Evolutionary conservation across 1,140 invertebrate species (phyloP), one percentile per base, ranked within the genome.

Genomic region (Littorina saxatilis): DNA sequence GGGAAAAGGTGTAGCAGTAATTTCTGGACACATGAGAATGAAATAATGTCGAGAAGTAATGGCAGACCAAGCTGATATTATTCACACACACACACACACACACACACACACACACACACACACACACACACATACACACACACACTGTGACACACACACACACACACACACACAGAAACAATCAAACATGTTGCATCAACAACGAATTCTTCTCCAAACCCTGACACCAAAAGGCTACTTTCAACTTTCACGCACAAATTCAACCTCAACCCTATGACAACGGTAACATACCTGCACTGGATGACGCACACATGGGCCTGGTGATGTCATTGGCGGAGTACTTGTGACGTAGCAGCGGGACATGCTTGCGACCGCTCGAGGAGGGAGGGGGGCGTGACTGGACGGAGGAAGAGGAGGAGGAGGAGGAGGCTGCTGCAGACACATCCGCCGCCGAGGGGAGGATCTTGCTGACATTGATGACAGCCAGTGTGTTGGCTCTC

Each of bases 81-180:
- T 47, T 9, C 43, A 47, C 43, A 47, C 43, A 47, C 43, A 47
- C 43, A 47, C 58, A 73, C 68, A 70, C 37, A 72, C 68, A 72
- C 58, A 61, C 58, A 61, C 58, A 61, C 58, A 61, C 58, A 61
- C 58, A 32, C 32, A 68, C 32, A 68, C 32, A 68, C 32, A 68
- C 32, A 68, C 32, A 68, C 32, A 68, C 27, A 37, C 63, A 61
- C 58, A 61, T 23, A 61, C 58, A 61, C 58, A 61, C 58, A 61
- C 58, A 61, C 58, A 61, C 58, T 13, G 9, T 13, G 9, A 61
- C 58, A 61, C 58, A 61, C 58, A 61, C 58, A 61, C 58, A 61
- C 58, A 61, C 58, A 61, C 58, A 61, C 58, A 61, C 58, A 61
- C 27, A 23, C 58, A 5, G 23, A 5, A 5, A 47, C n/a, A n/a